phyloP scores from a whole-genome alignment of 2,113 vertebrate species.

The Halichoeres trimaculatus region DNA sequence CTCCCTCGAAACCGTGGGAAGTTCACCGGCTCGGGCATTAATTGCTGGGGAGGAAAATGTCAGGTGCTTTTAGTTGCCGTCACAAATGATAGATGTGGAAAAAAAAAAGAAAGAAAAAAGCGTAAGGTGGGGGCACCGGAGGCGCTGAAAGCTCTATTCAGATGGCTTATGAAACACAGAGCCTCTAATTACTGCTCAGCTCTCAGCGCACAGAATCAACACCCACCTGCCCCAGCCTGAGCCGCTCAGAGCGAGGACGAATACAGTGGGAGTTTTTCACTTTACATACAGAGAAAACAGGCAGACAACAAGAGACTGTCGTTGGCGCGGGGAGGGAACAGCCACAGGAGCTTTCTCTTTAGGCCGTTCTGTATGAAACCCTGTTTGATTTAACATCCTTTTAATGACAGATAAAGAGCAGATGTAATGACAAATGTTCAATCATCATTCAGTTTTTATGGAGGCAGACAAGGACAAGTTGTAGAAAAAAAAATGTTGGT shows the following conservation, averaged over 20 bases:
- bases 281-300: constrained; percentile 13
- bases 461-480: too few relatives aligned
- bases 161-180: constrained; percentile 54
- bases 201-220: constrained; percentile 8
- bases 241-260: constrained; percentile 5
- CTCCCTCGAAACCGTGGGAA: constrained; percentile 4
- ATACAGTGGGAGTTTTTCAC: constrained; percentile 24
- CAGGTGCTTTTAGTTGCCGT: constrained; percentile 58
- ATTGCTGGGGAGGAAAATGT: constrained; percentile 58
- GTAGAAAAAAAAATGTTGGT: too few relatives aligned
- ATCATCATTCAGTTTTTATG: too few relatives aligned
- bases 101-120: neutral
- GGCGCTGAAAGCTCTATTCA: constrained; percentile 41
- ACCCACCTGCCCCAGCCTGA: constrained; percentile 43
- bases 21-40: constrained; percentile 19
- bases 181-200: constrained; percentile 48
- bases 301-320: constrained; percentile 21
- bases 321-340: neutral
- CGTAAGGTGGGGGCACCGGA: neutral
- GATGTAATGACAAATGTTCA: neutral
- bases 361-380: neutral
- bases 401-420: neutral
- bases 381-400: neutral
- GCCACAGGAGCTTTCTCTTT: neutral
- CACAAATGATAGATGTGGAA: constrained; percentile 43